Evolutionary conservation across 2,113 vertebrate species (phyloP).

Genomic region (cattle (Bos taurus)): ARS-UCD2.0 NC_037331.1:43437501-43438000

Average conservation of each 20-base stretch:
- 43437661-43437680: not conserved
- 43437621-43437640: not conserved
- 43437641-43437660: not conserved
- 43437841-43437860: no score
- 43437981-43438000: not conserved
- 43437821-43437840: no score
- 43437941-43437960: not conserved
- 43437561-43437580: not conserved
- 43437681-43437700: not conserved
- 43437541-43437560: not conserved
- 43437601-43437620: not conserved
- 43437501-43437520: not conserved
- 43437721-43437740: not conserved
- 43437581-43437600: not conserved
- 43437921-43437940: not conserved
- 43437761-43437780: not conserved
- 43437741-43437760: not conserved
- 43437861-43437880: no score
- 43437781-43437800: not conserved
- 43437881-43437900: no score
- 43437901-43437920: not conserved
- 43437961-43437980: not conserved
- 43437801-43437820: no score
- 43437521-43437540: not conserved
- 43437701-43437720: not conserved